Base-by-base conservation (phyloP, 1,140 invertebrate genomes). In the Lordiphosa collinella region DNA sequence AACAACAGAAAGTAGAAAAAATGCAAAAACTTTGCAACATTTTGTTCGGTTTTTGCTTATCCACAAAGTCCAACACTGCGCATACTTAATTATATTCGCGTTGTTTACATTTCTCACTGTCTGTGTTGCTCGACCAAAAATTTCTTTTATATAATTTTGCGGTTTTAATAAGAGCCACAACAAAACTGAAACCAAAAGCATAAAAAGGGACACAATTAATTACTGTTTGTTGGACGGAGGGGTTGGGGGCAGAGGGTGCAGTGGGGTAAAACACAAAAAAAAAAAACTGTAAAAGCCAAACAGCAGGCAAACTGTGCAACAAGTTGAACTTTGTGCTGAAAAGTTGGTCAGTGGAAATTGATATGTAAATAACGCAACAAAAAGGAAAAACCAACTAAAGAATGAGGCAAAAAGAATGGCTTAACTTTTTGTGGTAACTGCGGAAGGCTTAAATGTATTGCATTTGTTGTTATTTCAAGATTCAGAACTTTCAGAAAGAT, bases 161-260 rank as follows among this genome's bases (percentile, higher is more conserved):
- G 76, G 71, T 76, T 80, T 70, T 57, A 61, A 60, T 72, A 58
- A 53, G 36, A 25, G 38, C 22, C 7, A 44, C n/a, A 57, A 44
- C 34, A 44, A 12, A 49, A 56, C 37, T 43, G 47, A 48, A 56
- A 55, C 55, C 59, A 59, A 50, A 32, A 38, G 54, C 34, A 48
- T 36, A 82, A 65, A 65, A 75, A 80, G 38, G 72, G 62, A 76
- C 71, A 82, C 71, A 82, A 82, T 76, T 84, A 82, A 82, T 80
- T 80, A 67, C 57, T 57, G 47, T 25, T 49, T 36, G 29, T 37
- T 34, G 54, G 16, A 38, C 16, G n/a, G 22, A 31, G 22, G 22
- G 22, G 22, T 25, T 4, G 5, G n/a, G n/a, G n/a, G n/a, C n/a
- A n/a, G n/a, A n/a, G n/a, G n/a, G n/a, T n/a, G n/a, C n/a, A 25